A percentile compares a stretch with the other conserved stretches of the same genome.
phyloP scores from a whole-genome alignment of 53 echinoderm and acorn worm species.

The Paracentrotus lividus region DNA sequence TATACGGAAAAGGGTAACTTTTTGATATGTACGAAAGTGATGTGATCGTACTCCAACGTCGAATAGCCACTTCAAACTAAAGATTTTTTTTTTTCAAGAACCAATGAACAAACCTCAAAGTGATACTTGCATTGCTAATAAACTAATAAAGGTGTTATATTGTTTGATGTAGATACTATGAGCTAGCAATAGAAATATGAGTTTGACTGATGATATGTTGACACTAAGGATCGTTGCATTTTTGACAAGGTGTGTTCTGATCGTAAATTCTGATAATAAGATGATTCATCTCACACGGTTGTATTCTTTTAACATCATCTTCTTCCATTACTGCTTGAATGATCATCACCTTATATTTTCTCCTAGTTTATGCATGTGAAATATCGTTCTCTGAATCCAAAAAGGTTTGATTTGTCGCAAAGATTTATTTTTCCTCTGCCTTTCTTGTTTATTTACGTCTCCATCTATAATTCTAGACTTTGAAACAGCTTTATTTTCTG shows the following conservation, averaged over 20 bases:
- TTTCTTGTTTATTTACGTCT: too few relatives aligned
- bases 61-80: not conserved
- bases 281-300: not conserved
- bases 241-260: conserved; percentile 30
- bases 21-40: not conserved
- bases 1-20: too few relatives aligned
- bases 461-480: not conserved
- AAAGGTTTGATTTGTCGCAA: too few relatives aligned
- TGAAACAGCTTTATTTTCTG: not conserved
- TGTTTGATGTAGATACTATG: not conserved
- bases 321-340: not conserved
- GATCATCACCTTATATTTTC: not conserved
- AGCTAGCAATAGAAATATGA: conserved; percentile 23
- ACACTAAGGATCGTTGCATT: conserved; percentile 34
- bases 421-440: too few relatives aligned
- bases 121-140: not conserved
- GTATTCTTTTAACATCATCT: not conserved
- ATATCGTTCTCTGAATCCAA: too few relatives aligned
- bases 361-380: too few relatives aligned
- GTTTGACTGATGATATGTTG: conserved; percentile 46
- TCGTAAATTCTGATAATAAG: not conserved
- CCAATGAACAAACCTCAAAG: not conserved
- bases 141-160: not conserved
- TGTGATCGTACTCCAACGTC: not conserved
- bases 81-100: not conserved